Base-by-base conservation (phyloP, 92 coral and sea anemone genomes). In the Diadumene lineata region DNA sequence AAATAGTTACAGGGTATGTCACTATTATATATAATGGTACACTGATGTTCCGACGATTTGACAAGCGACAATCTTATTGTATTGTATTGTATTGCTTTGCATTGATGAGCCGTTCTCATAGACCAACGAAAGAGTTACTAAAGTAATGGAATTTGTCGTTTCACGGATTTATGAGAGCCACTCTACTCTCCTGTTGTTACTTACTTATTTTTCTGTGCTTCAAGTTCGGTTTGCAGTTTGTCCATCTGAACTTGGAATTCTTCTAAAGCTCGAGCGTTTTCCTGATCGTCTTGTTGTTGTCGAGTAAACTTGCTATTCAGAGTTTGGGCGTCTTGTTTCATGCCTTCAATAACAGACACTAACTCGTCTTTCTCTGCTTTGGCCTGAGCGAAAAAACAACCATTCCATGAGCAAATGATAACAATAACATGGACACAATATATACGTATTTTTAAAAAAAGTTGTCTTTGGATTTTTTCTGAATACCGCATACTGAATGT, bases 311-410 rank as follows among this genome's bases (percentile, higher is more conserved):
- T 77, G 61, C 64, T 55, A 56, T 90, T 92, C 53, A 76, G 31
- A 0, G 86, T 68, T 64, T 86, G 81, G 2, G 94, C 82, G 43
- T 93, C 90, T 74, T 85, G 86, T 27, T 76, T 90, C 75, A 90
- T 34, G 15, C 79, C 90, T 30, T 76, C 64, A 11, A 91, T 91
- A 19, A 88, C 82, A 11, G 86, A 65, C 46, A 56, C 78, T 55
- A 88, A 74, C 66, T 88, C 90, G 11, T 84, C 93, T 25, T 70
- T 64, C 43, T 91, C 92, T 15, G 46, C 68, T 56, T 85, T 75
- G 58, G 85, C 83, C 88, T 87, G 43, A 0, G 21, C 32, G n/a
- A n/a, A n/a, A n/a, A 38, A 38, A 38, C 48, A 13, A 23, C 11
- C 24, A 25, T 13, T 18, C 51, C 16, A 7, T 10, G 48, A n/a